Evolutionary conservation across 2,113 vertebrate genomes (phyloP).

Genomic region (Ammodytes marinus): DNA sequence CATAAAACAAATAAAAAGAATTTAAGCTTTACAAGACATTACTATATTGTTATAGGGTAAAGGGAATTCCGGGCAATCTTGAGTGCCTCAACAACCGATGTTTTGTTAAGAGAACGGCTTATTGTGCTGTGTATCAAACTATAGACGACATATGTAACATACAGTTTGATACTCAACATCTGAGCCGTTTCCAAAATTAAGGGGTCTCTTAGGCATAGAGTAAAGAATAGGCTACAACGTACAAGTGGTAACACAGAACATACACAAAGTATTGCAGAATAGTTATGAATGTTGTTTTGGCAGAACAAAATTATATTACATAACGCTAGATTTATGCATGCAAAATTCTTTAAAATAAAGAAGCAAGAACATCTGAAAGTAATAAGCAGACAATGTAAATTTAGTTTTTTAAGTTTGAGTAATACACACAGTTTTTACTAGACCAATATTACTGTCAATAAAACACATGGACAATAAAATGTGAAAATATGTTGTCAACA

Average conservation of each 20-base stretch:
- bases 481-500: too few relatives aligned
- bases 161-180: constrained; percentile 87
- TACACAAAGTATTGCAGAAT: background rate
- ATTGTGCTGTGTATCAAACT: constrained; percentile 88
- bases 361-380: too few relatives aligned
- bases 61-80: background rate
- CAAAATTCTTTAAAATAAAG: too few relatives aligned
- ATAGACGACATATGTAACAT: constrained; percentile 75
- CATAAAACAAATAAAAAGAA: background rate
- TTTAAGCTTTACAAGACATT: background rate
- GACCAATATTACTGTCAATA: too few relatives aligned
- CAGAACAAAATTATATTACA: background rate
- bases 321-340: too few relatives aligned
- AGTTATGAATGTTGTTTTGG: background rate
- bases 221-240: background rate
- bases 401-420: too few relatives aligned
- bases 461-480: too few relatives aligned
- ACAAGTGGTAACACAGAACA: background rate
- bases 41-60: background rate
- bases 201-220: background rate
- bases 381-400: too few relatives aligned
- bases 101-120: constrained; percentile 69
- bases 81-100: background rate
- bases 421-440: too few relatives aligned
- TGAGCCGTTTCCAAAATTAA: constrained; percentile 70